Conservation (phyloP, 2,888 invertebrate species). For the Emmelina monodactyla region DNA sequence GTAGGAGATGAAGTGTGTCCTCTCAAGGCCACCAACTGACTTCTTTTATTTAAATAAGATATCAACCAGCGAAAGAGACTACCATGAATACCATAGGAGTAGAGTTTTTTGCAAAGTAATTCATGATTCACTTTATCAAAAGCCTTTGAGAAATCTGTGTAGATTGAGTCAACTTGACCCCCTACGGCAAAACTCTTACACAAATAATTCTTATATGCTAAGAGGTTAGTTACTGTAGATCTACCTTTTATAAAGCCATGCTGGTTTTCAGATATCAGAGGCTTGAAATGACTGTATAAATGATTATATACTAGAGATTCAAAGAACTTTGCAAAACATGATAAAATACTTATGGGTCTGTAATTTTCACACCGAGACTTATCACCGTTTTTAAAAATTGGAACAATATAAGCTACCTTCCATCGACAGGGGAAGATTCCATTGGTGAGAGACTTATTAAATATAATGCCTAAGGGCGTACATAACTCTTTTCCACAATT, state of each 20-base stretch:
- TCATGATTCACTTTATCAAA: constrained; percentile 8
- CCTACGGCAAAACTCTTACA: constrained; percentile 1
- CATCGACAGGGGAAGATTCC: constrained; percentile 4
- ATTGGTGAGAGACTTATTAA: constrained; percentile 3
- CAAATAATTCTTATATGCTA: constrained; percentile 4
- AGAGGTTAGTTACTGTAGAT: constrained; percentile 6
- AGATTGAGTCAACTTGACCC: constrained; percentile 8
- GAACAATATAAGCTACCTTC: constrained; percentile 7
- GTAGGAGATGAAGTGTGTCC: constrained; percentile 4
- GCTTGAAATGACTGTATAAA: constrained; percentile 7
- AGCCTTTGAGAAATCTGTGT: constrained; percentile 9
- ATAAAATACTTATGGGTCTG: constrained; percentile 7
- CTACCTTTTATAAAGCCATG: constrained; percentile 8
- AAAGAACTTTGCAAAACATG: constrained; percentile 7
- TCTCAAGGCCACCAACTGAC: constrained; percentile 6
- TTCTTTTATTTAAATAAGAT: constrained; percentile 5
- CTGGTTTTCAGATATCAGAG: constrained; percentile 3
- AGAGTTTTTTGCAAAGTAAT: constrained; percentile 4
- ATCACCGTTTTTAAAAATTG: constrained; percentile 6
- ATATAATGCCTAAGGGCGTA: not conserved
- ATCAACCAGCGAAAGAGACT: constrained; percentile 4
- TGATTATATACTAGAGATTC: constrained; percentile 7
- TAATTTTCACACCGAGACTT: constrained; percentile 6
- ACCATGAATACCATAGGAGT: constrained; percentile 3
- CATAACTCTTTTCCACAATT: not conserved